Evolutionary conservation across 2,113 vertebrate genomes (phyloP), one percentile per base, ranked within the genome.

Genomic region (Equus przewalskii): DNA sequence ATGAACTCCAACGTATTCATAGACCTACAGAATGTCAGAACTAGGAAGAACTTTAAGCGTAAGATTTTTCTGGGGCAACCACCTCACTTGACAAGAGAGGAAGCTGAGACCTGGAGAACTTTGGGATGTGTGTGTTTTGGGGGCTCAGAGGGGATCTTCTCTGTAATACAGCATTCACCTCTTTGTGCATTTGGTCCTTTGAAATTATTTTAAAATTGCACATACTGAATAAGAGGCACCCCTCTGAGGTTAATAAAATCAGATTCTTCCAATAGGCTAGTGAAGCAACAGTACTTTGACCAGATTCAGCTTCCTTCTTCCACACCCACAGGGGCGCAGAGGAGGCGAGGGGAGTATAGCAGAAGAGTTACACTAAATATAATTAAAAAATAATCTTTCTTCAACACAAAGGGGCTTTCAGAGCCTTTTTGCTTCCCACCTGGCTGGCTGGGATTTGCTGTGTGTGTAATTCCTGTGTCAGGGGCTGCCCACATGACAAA

Each of bases 121-220:
- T 72, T 65, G n/a, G 4, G 2, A 13, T 24, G 4, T 89, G 11
- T 75, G 33, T 36, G 24, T 36, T 76, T 84, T 64, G 28, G 7
- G 8, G 95, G n/a, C 58, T 94, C 75, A 92, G 36, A 73, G 13
- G 6, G 28, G 26, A 64, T n/a, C 18, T 80, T 85, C 41, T 49
- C 46, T 60, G 1, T 80, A 64, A 65, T 11, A 33, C 1, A 72
- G 22, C 75, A 79, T 83, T 75, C 89, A 46, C 28, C 33, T 69
- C 26, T 85, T n/a, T 60, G 21, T 83, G 16, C 16, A n/a, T 44
- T 16, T 81, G 72, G 22, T 73, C 28, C 0, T 96, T 90, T 80
- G 58, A 94, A 92, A 95, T 87, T 86, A 89, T 83, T 95, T 96
- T 73, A 83, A 89, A 76, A 51, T 65, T 65, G 7, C n/a, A 5